Evolutionary conservation across 64 coral and sea anemone species (phyloP), one percentile per base, ranked within the genome.

Genomic region (Orbicella faveolata): DNA sequence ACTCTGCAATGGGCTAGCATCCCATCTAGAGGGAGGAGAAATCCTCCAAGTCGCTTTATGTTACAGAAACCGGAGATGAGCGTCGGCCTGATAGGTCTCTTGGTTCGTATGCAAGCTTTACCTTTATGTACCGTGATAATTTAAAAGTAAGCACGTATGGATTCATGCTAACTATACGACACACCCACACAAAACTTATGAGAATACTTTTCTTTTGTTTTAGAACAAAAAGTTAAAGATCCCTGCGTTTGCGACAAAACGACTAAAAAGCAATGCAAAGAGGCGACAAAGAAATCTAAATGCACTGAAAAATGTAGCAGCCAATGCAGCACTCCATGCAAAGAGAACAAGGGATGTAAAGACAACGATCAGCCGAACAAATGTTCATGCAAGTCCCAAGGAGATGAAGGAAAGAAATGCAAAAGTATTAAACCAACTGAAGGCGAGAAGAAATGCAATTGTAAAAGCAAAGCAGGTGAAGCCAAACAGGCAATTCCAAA

Each of bases 401-500:
- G 26, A 36, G 77, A 83, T 52, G 34, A 81, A 75, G 48, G 6
- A 59, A 93, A 89, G 4, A 76, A 83, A 20, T 89, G 75, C 72
- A 63, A 70, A 55, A 13, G 21, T 26, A 41, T 52, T 70, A 10
- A 63, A 9, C 77, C 17, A 9, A 34, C 70, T 55, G 84, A 39
- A 13, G 57, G 15, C 11, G 21, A 41, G n/a, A 94, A 85, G 79
- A 76, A 83, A 61, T 85, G 87, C 73, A 83, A 77, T 20, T 94
- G 92, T 23, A 89, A 94, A 26, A 86, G 80, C 76, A 75, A 75
- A 76, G 30, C 25, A 33, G 21, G 70, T 5, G 79, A 81, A 18
- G 77, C 79, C 61, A 94, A 83, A 17, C 87, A 89, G 70, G 36
- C 73, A 13, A 94, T 89, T 2, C 92, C 92, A 2, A 88, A 63